Evolutionary conservation across 2,113 vertebrate genomes (phyloP).

Genomic region (Fulmarus glacialis): DNA sequence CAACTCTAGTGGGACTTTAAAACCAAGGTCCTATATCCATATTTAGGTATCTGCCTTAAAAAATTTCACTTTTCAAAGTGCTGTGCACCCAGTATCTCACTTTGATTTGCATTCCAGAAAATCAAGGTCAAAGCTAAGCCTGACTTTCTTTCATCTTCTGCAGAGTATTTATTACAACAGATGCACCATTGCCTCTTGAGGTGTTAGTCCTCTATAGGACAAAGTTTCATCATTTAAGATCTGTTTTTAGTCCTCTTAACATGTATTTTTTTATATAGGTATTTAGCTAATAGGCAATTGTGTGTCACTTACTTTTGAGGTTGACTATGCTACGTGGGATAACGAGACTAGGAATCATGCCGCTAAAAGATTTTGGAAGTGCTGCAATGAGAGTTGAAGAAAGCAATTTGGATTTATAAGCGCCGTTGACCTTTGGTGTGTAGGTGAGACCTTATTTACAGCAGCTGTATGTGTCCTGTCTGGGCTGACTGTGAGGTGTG

Average conservation of each 20-base stretch:
- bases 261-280: not conserved
- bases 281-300: not conserved
- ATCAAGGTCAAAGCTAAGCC: slow-evolving; percentile 34
- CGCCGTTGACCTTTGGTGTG: not conserved
- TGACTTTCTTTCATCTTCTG: slow-evolving; percentile 38
- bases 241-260: not conserved
- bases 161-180: slow-evolving; percentile 16
- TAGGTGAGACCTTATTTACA: not conserved
- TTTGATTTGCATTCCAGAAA: slow-evolving; percentile 35
- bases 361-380: not conserved
- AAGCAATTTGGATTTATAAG: not conserved
- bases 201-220: not conserved
- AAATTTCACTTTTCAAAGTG: not conserved
- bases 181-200: not conserved
- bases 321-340: not conserved
- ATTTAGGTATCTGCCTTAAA: not conserved
- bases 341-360: not conserved
- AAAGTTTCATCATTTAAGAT: not conserved
- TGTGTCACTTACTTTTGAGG: not conserved
- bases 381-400: not conserved
- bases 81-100: not conserved
- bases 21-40: not conserved
- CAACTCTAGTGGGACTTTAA: slow-evolving; percentile 9
- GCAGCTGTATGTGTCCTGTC: not conserved
- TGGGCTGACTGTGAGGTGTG: not conserved